Base-by-base conservation (phyloP, 2,888 invertebrate species). In the Agrochola litura region DNA sequence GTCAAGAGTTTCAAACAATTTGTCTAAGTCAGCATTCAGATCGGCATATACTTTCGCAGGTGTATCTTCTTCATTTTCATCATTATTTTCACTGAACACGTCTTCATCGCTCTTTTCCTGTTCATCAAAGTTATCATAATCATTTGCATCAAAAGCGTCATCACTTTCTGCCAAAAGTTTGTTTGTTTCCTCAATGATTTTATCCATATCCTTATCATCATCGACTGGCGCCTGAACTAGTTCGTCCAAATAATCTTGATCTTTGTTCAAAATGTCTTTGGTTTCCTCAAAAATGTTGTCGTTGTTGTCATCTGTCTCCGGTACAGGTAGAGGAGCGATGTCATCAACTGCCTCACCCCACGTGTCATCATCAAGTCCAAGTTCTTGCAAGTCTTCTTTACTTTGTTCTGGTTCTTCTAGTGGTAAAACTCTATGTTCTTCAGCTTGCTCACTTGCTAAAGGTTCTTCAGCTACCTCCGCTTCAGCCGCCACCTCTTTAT, bases 1-100 rank as follows among this genome's bases (percentile, higher is more conserved):
- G 19, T 92, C 87, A 72, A 92, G 84, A 22, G 93, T 93, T 70
- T 92, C 92, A 75, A 93, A 90, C 46, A 96, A 82, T 74, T 92
- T 91, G 25, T 92, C 90, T 54, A 95, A 90, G 82, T 96, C 94
- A 30, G 89, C 89, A 77, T 93, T 90, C 14, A 96, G 87, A 73
- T 95, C 94, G 37, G 85, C 85, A 67, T 92, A 92, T 4, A 90
- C 91, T 83, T 92, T 90, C 9, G 91, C 90, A 2, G 91, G 90
- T 0, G 89, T 90, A 41, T 93, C 93, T 70, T 93, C 92, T 52
- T 89, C 89, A 12, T 79, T 71, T 46, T 76, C 86, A 66, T 89
- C 81, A n/a, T 83, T 70, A 41, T 75, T 71, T 60, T 85, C 81
- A 41, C 37, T 54, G 16, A 78, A 63, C 6, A 72, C 22, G 6